Evolutionary conservation across 2,113 vertebrate genomes (phyloP).

Genomic region (Ahaetulla prasina): DNA sequence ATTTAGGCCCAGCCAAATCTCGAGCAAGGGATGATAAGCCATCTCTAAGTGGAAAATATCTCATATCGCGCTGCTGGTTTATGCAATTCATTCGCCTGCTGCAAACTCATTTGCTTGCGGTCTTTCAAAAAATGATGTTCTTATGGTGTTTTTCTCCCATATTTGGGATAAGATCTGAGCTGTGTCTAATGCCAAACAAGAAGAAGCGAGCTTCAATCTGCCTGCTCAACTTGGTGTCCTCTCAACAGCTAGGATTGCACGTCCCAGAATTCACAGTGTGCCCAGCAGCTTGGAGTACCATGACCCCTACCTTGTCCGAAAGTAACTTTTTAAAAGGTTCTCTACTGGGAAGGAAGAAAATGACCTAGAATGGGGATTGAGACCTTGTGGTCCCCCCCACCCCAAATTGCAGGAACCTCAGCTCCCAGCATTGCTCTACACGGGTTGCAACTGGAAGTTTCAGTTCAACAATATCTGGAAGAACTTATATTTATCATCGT

Average conservation of each 20-base stretch:
- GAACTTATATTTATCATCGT: neutral
- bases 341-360: neutral
- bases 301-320: neutral
- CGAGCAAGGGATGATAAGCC: conserved; percentile 49
- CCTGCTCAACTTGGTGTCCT: neutral
- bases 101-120: conserved; percentile 35
- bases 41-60: conserved; percentile 46
- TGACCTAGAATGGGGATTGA: neutral
- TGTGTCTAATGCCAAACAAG: neutral
- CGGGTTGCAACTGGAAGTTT: neutral
- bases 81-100: conserved; percentile 52
- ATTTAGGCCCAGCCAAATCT: conserved; percentile 32
- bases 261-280: neutral
- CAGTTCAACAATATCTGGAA: neutral
- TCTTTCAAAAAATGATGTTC: conserved; percentile 33
- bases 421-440: neutral
- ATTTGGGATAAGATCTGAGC: conserved; percentile 27
- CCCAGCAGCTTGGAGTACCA: neutral
- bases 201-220: neutral
- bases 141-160: neutral
- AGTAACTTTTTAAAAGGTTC: neutral
- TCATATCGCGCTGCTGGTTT: conserved; percentile 22
- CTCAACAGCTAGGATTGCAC: neutral
- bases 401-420: neutral
- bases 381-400: neutral